A percentile compares a stretch with the other conserved stretches of the same genome.
phyloP scores from a whole-genome alignment of 2,113 vertebrate genomes.

The Mustelus asterias region DNA sequence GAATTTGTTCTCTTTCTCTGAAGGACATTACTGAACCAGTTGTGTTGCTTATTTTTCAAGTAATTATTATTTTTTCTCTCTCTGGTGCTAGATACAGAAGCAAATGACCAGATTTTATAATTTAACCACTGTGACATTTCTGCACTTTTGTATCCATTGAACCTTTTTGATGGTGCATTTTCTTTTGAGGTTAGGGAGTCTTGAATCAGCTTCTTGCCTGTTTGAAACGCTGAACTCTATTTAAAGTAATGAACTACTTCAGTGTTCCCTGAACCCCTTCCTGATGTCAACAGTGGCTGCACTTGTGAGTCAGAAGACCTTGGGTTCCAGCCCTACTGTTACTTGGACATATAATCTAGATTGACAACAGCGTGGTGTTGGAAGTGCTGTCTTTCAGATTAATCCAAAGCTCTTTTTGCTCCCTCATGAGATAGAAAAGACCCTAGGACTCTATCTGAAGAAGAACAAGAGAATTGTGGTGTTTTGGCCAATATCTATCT shows the following conservation, averaged over 20 bases:
- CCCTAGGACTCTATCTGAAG: not conserved
- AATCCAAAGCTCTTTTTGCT: not conserved
- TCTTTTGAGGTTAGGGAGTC: not conserved
- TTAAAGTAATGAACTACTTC: not conserved
- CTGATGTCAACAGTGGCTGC: not conserved
- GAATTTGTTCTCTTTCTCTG: no score
- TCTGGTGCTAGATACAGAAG: not conserved
- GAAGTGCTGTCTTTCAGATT: not conserved
- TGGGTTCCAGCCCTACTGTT: not conserved
- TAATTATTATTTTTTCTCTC: not conserved
- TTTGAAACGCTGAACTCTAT: not conserved
- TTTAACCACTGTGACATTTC: not conserved
- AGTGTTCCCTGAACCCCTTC: not conserved
- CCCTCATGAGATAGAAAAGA: not conserved
- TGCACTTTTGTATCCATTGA: not conserved
- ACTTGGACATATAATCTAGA: not conserved
- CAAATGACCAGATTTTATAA: not conserved
- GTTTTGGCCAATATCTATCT: not conserved
- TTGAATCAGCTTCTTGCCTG: not conserved
- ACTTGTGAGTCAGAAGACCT: not conserved
- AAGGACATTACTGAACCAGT: not conserved
- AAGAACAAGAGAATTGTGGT: not conserved
- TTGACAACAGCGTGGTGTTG: not conserved
- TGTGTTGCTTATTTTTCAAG: not conserved
- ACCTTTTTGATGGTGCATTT: not conserved